Conservation (phyloP, 1,140 invertebrate genomes). For the Anagrus nilaparvatae region DNA sequence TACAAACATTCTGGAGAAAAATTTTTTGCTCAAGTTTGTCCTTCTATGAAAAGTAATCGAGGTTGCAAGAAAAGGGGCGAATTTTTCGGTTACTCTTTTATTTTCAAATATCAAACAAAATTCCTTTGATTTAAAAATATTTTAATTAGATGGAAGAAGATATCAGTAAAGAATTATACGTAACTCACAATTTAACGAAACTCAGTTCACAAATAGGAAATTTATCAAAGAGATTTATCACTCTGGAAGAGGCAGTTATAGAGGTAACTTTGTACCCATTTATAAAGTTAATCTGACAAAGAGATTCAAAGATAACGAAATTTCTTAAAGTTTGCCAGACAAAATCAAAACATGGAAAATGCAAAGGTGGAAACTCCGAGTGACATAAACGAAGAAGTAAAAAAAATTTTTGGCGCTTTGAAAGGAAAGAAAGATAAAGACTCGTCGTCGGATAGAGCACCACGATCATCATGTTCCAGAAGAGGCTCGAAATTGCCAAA, state of each 20-base stretch:
- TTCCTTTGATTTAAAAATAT: too few relatives aligned
- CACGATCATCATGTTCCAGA: slow-evolving; percentile 4
- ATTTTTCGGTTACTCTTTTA: too few relatives aligned
- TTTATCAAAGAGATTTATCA: slow-evolving; percentile 20
- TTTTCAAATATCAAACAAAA: background rate
- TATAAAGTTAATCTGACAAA: background rate
- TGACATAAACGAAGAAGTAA: slow-evolving; percentile 31
- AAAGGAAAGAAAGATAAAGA: slow-evolving; percentile 2
- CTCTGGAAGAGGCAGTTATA: slow-evolving; percentile 28
- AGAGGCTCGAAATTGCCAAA: slow-evolving; percentile 2
- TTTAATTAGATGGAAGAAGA: slow-evolving; percentile 34
- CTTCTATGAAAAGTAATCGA: too few relatives aligned
- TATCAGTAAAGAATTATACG: slow-evolving; percentile 25
- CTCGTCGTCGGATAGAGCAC: slow-evolving; percentile 2
- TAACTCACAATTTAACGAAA: slow-evolving; percentile 30
- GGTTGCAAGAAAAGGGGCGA: too few relatives aligned
- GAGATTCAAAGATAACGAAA: slow-evolving; percentile 2
- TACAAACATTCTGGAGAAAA: too few relatives aligned
- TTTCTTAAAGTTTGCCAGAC: slow-evolving; percentile 25
- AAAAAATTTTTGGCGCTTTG: slow-evolving; percentile 12
- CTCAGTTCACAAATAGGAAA: slow-evolving; percentile 20
- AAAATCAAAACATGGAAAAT: slow-evolving; percentile 29
- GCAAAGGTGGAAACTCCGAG: slow-evolving; percentile 28
- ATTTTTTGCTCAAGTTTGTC: too few relatives aligned
- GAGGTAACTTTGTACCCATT: slow-evolving; percentile 22